Conservation (phyloP, 2,888 invertebrate genomes). For the Cryptosula pallasiana region DNA sequence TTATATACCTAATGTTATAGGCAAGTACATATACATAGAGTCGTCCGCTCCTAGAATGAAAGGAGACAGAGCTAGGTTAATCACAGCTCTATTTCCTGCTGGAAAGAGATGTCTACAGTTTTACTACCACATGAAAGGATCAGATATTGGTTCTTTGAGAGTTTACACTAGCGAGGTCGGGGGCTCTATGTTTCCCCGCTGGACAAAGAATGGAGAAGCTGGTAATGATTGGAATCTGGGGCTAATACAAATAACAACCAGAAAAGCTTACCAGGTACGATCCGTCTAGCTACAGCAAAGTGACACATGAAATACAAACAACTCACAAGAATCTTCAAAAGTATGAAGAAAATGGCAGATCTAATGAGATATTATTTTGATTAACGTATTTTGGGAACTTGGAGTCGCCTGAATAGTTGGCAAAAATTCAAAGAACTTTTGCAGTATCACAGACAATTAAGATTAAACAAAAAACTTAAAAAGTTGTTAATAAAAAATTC, state of each 20-base stretch:
- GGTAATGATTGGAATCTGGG: conserved; percentile 25
- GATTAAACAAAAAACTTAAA: too few species aligned
- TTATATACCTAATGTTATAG: conserved; percentile 23
- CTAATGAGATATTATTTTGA: too few species aligned
- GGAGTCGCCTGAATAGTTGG: too few species aligned
- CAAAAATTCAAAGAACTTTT: too few species aligned
- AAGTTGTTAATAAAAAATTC: too few species aligned
- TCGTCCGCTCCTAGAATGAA: conserved; percentile 42
- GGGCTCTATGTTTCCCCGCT: conserved; percentile 5
- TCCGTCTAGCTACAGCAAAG: too few species aligned
- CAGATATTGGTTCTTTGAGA: conserved; percentile 36
- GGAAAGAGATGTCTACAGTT: conserved; percentile 39
- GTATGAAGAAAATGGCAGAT: too few species aligned
- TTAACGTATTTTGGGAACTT: too few species aligned
- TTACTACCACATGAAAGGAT: conserved; percentile 46
- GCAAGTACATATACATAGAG: conserved; percentile 23
- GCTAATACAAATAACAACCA: neutral
- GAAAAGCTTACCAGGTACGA: conserved; percentile 15
- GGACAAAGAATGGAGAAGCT: conserved; percentile 19
- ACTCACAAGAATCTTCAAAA: too few species aligned
- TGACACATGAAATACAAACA: too few species aligned
- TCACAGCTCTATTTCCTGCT: conserved; percentile 28
- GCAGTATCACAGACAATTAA: too few species aligned
- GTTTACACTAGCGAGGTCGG: conserved; percentile 32
- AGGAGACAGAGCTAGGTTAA: conserved; percentile 58